Base-by-base conservation (phyloP, 2,888 invertebrate species). In the Pachydiplax longipennis region DNA sequence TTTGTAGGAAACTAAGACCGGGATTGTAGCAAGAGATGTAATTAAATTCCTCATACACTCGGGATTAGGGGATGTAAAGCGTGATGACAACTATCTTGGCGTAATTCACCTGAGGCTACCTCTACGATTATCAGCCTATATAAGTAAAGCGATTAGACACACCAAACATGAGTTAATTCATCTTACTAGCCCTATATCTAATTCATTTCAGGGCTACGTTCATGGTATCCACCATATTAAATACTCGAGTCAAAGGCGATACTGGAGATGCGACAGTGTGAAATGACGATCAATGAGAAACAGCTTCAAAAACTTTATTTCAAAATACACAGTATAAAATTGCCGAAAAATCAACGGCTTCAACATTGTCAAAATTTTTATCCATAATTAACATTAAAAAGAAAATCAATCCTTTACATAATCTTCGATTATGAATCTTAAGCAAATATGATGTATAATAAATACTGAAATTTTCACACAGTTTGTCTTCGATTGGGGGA, bases 191-290 rank as follows among this genome's bases (percentile, higher is more conserved):
- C 58, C 25, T 2, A n/a, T 61, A 37, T n/a, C 12, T 65, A 61
- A 61, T 65, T 87, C 53, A 31, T 35, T 65, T 40, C 87, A 87
- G n/a, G 58, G 87, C 12, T 87, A 61, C 58, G 58, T 87, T 37
- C 87, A 61, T 61, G 61, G n/a, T 37, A 87, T 87, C 87, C 87
- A 87, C 87, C 87, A 87, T 87, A 61, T 87, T 87, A 37, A 22
- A 73, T 73, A 73, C 73, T 73, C 22, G 31, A 73, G 73, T 73
- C 73, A 73, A 73, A 31, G 25, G 12, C 5, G 73, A 13, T 31
- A 73, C 22, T 73, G 31, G 13, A 31, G 15, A 73, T 25, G 31
- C 31, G 73, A 31, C 73, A 31, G 12, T 31, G 31, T 53, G 25
- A 73, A 73, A 73, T 73, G 73, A 13, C 73, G 73, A 73, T 73